Evolutionary conservation across 2,113 vertebrate species (phyloP).

Genomic region (Urocitellus parryii): DNA sequence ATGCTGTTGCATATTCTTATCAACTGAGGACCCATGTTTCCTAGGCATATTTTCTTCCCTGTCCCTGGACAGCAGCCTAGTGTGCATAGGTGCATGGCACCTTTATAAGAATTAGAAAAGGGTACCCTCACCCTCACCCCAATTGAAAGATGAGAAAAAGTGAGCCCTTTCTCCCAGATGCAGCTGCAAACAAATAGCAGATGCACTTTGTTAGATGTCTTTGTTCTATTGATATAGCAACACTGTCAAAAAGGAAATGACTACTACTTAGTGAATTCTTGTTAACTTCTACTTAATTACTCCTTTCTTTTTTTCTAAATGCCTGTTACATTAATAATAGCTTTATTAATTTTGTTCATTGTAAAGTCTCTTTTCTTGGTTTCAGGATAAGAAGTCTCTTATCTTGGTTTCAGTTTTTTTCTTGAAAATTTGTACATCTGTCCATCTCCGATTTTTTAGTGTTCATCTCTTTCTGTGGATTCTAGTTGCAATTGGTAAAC

Average conservation of each 20-base stretch:
- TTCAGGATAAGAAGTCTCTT: background rate
- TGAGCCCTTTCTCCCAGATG: background rate
- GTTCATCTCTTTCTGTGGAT: background rate
- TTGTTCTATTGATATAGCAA: background rate
- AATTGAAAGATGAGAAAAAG: background rate
- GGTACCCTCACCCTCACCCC: background rate
- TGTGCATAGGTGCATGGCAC: background rate
- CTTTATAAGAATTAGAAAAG: constrained; percentile 16
- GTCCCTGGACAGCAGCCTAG: background rate
- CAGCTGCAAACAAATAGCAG: background rate
- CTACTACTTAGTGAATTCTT: background rate
- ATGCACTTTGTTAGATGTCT: background rate
- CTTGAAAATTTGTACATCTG: background rate
- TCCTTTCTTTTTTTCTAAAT: constrained; percentile 56
- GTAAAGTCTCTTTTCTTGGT: background rate
- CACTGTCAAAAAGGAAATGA: constrained; percentile 38
- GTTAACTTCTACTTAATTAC: background rate
- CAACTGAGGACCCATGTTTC: background rate
- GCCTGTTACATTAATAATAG: background rate
- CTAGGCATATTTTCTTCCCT: background rate
- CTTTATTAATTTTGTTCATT: background rate
- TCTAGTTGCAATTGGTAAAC: background rate
- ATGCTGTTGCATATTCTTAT: background rate
- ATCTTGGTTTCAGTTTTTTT: constrained; percentile 31
- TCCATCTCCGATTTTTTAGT: background rate